Evolutionary conservation across 2,113 vertebrate species (phyloP).

Genomic region (Myodes glareolus): DNA sequence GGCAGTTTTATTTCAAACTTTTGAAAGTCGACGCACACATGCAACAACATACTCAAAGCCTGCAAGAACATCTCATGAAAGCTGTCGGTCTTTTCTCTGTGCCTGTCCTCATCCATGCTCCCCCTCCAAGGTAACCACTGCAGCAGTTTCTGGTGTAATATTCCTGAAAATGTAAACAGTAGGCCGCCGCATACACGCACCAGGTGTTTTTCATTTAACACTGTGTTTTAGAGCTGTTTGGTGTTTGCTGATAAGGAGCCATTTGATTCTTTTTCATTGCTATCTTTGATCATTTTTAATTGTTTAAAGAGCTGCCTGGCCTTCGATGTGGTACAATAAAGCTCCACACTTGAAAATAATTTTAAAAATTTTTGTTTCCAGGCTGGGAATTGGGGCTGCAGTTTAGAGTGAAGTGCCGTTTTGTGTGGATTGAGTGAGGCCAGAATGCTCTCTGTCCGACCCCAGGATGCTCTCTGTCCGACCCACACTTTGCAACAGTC

Average conservation of each 20-base stretch:
- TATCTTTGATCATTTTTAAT: slow-evolving; percentile 37
- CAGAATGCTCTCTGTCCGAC: slow-evolving; percentile 62
- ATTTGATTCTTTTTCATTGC: neutral
- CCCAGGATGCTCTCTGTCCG: neutral
- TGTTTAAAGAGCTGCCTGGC: slow-evolving; percentile 45
- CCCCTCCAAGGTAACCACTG: neutral
- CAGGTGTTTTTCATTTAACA: slow-evolving; percentile 29
- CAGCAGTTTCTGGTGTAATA: neutral
- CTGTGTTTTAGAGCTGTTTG: neutral
- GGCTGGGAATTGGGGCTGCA: slow-evolving; percentile 73
- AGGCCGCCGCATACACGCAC: neutral
- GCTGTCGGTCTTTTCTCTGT: neutral
- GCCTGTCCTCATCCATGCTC: neutral
- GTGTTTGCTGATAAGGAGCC: neutral
- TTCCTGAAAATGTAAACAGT: slow-evolving; percentile 49
- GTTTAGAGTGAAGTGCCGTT: slow-evolving; percentile 76
- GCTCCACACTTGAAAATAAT: slow-evolving; percentile 51
- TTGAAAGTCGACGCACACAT: neutral
- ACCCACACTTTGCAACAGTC: slow-evolving; percentile 9
- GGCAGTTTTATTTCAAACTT: neutral
- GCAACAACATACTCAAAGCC: neutral
- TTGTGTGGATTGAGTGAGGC: slow-evolving; percentile 67
- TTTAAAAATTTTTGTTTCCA: slow-evolving; percentile 71
- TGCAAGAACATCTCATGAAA: neutral
- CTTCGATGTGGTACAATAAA: neutral